Conservation (phyloP, 2,113 vertebrate genomes). For the Neopipo cinnamomea region DNA sequence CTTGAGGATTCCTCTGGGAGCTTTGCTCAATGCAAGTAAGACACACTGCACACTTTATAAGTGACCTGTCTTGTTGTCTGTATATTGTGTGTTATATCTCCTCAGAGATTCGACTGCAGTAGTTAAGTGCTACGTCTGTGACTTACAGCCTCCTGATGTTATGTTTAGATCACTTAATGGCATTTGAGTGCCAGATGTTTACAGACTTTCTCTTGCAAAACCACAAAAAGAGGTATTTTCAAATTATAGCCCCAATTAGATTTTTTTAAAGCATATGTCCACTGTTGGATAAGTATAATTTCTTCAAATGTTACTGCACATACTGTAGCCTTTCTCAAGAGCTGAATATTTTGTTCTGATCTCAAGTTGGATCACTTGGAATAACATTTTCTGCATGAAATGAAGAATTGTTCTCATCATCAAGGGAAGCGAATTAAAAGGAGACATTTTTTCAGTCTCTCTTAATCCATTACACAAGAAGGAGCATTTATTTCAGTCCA, state of each 20-base stretch:
- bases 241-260: background rate
- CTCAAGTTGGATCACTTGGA: slow-evolving; percentile 4
- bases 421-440: background rate
- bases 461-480: slow-evolving; percentile 33
- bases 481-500: slow-evolving; percentile 27
- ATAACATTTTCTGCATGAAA: slow-evolving; percentile 32
- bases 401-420: slow-evolving; percentile 13
- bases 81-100: background rate
- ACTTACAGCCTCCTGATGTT: background rate
- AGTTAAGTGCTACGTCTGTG: background rate
- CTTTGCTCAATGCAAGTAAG: background rate
- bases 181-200: background rate
- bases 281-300: background rate
- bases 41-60: background rate
- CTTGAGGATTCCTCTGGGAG: background rate
- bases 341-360: slow-evolving; percentile 12
- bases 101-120: background rate
- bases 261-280: background rate
- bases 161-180: background rate
- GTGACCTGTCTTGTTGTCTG: background rate
- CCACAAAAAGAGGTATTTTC: background rate
- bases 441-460: background rate
- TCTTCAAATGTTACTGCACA: background rate
- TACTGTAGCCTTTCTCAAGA: slow-evolving; percentile 8
- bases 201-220: background rate